Conservation (phyloP, 2,888 invertebrate species). For the Microctonus aethiopoides region DNA sequence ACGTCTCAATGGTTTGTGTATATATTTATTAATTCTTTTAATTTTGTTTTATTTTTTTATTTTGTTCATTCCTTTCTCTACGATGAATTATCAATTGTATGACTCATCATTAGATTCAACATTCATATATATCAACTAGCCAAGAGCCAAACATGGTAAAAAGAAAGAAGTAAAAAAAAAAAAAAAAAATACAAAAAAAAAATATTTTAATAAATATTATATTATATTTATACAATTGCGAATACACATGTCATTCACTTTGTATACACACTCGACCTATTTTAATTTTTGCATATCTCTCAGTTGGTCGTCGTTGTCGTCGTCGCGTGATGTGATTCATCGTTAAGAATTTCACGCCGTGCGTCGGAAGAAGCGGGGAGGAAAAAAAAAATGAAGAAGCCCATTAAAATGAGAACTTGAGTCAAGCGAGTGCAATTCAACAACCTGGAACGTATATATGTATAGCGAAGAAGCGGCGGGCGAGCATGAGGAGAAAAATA, state of each 20-base stretch:
- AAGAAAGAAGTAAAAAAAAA: not conserved
- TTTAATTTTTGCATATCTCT: constrained; percentile 31
- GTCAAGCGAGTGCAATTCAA: constrained; percentile 42
- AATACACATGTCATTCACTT: constrained; percentile 10
- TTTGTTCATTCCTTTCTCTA: not conserved
- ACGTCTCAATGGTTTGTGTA: not conserved
- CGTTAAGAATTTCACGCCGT: constrained; percentile 46
- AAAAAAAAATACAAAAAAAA: not conserved
- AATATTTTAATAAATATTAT: constrained; percentile 2
- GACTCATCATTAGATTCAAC: not conserved
- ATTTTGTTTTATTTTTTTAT: not conserved
- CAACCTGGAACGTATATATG: constrained; percentile 36
- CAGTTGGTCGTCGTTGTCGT: not conserved
- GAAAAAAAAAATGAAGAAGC: constrained; percentile 24
- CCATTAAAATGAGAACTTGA: constrained; percentile 43
- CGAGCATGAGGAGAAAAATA: constrained; percentile 12
- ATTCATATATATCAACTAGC: too few species aligned
- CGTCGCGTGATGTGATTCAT: constrained; percentile 47
- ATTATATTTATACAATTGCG: not conserved
- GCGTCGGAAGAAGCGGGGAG: constrained; percentile 26
- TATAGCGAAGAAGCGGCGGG: not conserved
- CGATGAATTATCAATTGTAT: not conserved
- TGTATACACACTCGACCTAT: constrained; percentile 21
- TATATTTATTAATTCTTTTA: not conserved
- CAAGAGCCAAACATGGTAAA: not conserved